phyloP scores from a whole-genome alignment of 2,888 invertebrate species.

The Hypomecis punctinalis region DNA sequence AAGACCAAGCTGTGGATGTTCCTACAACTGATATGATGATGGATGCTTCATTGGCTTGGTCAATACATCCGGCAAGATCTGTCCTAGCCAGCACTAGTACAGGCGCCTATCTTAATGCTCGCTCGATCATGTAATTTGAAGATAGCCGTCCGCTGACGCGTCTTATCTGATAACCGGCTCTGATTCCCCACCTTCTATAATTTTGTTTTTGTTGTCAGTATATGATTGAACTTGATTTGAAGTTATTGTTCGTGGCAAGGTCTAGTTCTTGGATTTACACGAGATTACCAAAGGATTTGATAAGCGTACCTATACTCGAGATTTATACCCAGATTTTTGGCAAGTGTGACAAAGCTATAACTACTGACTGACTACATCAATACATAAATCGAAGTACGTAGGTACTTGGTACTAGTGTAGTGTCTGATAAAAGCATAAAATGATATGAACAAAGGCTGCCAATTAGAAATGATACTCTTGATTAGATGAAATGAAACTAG shows the following conservation, averaged over 20 bases:
- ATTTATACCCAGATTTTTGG: neutral
- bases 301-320: neutral
- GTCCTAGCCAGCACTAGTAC: constrained; percentile 11
- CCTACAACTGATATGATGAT: too few species aligned
- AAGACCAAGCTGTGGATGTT: too few species aligned
- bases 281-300: neutral
- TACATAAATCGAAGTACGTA: too few species aligned
- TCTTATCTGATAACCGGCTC: constrained; percentile 30
- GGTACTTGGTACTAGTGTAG: neutral
- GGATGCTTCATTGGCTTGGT: too few species aligned
- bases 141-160: constrained; percentile 26
- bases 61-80: neutral
- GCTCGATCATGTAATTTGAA: constrained; percentile 30
- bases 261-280: neutral
- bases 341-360: neutral
- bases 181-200: constrained; percentile 25
- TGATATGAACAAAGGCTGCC: constrained; percentile 7
- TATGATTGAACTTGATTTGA: constrained; percentile 15
- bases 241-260: constrained; percentile 4
- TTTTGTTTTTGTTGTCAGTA: constrained; percentile 32
- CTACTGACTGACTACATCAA: neutral
- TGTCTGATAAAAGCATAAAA: neutral
- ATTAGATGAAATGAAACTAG: constrained; percentile 3
- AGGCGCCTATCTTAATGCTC: constrained; percentile 21
- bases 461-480: constrained; percentile 11